Conservation (phyloP, 2,888 invertebrate species). For the Keiferia lycopersicella region DNA sequence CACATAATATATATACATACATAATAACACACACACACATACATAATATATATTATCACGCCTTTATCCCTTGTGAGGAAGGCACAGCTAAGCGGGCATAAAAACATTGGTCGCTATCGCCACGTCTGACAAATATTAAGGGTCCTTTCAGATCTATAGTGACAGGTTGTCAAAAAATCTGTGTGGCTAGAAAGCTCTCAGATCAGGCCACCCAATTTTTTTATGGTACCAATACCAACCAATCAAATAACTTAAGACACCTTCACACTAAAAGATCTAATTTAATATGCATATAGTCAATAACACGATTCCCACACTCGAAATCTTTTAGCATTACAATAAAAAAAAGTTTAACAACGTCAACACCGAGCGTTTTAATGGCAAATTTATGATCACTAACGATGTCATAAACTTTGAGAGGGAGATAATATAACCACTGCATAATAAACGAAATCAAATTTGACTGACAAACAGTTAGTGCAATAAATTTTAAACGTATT, state of each 20-base stretch:
- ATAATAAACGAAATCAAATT: constrained; percentile 66
- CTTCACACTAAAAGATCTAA: not conserved
- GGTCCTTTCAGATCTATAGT: too few relatives aligned
- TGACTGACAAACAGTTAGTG: constrained; percentile 60
- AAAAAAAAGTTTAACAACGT: constrained; percentile 15
- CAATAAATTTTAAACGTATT: constrained; percentile 77
- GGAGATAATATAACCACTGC: constrained; percentile 63
- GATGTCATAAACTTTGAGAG: constrained; percentile 63
- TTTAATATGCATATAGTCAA: constrained; percentile 9
- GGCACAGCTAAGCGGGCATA: too few relatives aligned
- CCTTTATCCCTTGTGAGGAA: too few relatives aligned
- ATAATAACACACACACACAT: too few relatives aligned
- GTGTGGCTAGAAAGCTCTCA: too few relatives aligned
- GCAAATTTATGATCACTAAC: constrained; percentile 56
- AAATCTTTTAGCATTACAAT: constrained; percentile 17
- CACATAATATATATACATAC: too few relatives aligned
- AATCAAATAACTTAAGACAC: not conserved
- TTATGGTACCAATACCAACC: too few relatives aligned
- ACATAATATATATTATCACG: too few relatives aligned
- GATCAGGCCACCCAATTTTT: not conserved
- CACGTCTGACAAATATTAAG: too few relatives aligned
- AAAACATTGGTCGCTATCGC: too few relatives aligned
- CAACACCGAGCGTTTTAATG: constrained; percentile 33
- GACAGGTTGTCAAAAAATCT: too few relatives aligned
- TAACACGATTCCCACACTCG: constrained; percentile 7